Evolutionary conservation across 1,140 invertebrate species (phyloP).

Genomic region (Tenebrio molitor): DNA sequence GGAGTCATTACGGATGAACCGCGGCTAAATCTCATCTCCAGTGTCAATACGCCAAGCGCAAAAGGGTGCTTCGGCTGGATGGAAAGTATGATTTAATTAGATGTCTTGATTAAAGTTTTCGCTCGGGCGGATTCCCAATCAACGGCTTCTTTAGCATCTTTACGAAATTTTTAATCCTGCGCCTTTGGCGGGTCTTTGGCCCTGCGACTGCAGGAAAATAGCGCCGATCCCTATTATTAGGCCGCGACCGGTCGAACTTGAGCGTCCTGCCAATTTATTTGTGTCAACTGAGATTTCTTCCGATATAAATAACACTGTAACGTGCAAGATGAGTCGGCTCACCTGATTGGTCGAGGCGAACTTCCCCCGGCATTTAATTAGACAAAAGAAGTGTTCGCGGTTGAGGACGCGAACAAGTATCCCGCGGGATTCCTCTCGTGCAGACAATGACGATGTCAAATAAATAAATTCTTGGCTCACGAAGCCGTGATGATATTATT

Average conservation of each 20-base stretch:
- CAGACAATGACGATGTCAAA: too few relatives aligned
- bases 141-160: not conserved
- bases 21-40: conserved; percentile 16
- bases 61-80: not conserved
- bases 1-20: conserved; percentile 26
- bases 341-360: too few relatives aligned
- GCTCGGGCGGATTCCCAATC: not conserved
- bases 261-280: conserved; percentile 45
- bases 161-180: too few relatives aligned
- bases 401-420: too few relatives aligned
- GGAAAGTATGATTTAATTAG: conserved; percentile 15
- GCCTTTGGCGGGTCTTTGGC: not conserved
- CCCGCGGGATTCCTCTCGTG: too few relatives aligned
- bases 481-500: too few relatives aligned
- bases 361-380: too few relatives aligned
- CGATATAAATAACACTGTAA: conserved; percentile 44
- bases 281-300: conserved; percentile 36
- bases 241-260: conserved; percentile 29
- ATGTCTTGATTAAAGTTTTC: conserved; percentile 13
- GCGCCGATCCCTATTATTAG: conserved; percentile 24
- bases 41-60: conserved; percentile 17
- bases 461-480: too few relatives aligned
- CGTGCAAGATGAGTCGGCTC: too few relatives aligned
- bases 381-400: not conserved
- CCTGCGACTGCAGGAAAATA: conserved; percentile 3